Base-by-base conservation (phyloP, 2,797 vertebrate genomes). In the Sternotherus odoratus region DNA sequence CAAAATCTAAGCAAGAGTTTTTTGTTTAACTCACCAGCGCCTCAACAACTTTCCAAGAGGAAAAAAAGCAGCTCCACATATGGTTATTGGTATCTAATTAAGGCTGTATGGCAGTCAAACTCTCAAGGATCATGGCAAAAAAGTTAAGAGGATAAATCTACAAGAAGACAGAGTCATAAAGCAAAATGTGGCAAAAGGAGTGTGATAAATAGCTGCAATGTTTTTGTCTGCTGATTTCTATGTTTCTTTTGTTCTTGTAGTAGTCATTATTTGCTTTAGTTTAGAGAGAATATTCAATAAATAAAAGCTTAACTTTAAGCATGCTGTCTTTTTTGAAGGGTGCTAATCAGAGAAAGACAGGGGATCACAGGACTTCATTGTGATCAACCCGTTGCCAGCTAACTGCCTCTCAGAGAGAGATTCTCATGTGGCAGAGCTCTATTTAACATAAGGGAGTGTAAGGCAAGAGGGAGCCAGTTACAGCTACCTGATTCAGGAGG, bases 211-310 rank as follows among this genome's bases (percentile, higher is more conserved):
- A 33, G 53, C 9, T 0, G 66, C 10, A 69, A 39, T 69, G 66
- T 69, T 69, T 69, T 69, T 39, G 36, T 39, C 46, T 78, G 50
- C 13, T 23, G 56, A 54, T 69, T 48, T 63, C 57, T 23, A 49
- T 13, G 50, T 39, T 75, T 12, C 77, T 91, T 66, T 23, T 86
- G 49, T 33, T 91, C 88, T 77, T 94, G 49, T 43, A 79, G 49
- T 24, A 7, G 50, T 74, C 36, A 48, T 8, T 30, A 79, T 91
- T 88, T 88, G 90, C 93, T 26, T 88, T 39, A 69, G 19, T 69
- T 21, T 4, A 77, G 79, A 88, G 26, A 93, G 60, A 77, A 19
- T 1, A 85, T 86, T 78, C 49, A 85, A 91, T 82, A 90, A 90
- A 93, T 83, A 88, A 28, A 88, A 6, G 3, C 49, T 53, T 87